Evolutionary conservation across 2,888 invertebrate genomes (phyloP).

Genomic region (Polymixis lichenea): DNA sequence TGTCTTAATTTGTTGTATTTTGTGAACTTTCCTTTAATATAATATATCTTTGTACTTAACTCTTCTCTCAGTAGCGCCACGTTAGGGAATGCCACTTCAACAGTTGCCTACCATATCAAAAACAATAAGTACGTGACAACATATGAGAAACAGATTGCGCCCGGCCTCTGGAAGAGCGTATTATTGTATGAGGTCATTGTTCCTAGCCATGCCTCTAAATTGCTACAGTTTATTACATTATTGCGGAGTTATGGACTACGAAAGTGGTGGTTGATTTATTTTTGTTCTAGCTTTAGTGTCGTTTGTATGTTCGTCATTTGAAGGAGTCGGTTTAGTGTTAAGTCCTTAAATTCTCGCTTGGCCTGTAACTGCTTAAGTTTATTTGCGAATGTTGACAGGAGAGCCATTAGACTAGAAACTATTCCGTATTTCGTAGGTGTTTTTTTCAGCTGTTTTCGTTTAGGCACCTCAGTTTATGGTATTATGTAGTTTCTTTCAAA

Average conservation of each 20-base stretch:
- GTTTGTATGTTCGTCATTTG: constrained; percentile 11
- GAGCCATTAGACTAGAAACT: neutral
- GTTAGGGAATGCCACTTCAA: constrained; percentile 24
- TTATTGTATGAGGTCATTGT: constrained; percentile 86
- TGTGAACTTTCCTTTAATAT: neutral
- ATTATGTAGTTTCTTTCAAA: neutral
- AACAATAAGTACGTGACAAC: constrained; percentile 66
- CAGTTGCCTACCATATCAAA: constrained; percentile 37
- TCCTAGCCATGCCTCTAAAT: constrained; percentile 81
- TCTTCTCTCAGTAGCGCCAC: neutral
- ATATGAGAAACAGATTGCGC: constrained; percentile 76
- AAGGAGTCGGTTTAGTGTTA: neutral
- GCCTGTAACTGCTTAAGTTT: neutral
- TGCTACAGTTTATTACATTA: constrained; percentile 76
- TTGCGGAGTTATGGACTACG: constrained; percentile 60
- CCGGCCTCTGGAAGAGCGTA: constrained; percentile 78
- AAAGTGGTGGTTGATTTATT: constrained; percentile 51
- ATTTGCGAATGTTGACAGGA: neutral
- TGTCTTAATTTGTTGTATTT: neutral
- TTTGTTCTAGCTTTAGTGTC: constrained; percentile 40
- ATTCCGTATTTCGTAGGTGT: neutral
- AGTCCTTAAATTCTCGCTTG: neutral
- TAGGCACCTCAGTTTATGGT: neutral
- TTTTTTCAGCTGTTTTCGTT: neutral
- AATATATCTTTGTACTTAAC: neutral